Base-by-base conservation (phyloP, 1,140 invertebrate species). In the Papilio glaucus region DNA sequence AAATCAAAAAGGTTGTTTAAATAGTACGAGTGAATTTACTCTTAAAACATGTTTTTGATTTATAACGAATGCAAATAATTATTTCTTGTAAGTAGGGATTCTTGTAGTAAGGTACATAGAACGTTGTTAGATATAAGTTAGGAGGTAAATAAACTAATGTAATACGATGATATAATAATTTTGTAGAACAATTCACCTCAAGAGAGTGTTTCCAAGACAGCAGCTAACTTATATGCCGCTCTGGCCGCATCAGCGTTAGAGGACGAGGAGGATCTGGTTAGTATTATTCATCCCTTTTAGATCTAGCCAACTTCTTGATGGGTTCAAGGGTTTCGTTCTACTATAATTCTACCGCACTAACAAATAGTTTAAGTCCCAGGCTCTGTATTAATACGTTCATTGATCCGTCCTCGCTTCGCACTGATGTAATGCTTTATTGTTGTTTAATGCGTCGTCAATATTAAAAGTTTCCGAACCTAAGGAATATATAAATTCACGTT, bases 221-320 rank as follows among this genome's bases (percentile, higher is more conserved):
- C 93, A 12, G 93, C 92, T 12, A 94, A 94, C 80, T 77, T 94
- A 38, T 94, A 94, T 73, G 93, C 93, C 7, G 93, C 93, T 0
- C 77, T 94, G 2, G 93, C 93, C 8, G 93, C 93, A 0, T 92
- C 90, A 6, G 90, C 91, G 3, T 82, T 94, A 29, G 90, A 94
- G 81, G 93, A 94, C 63, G 93, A 94, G 79, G 92, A 93, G 45
- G 92, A 94, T 76, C 83, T 93, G 87, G 93, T 94, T 80, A 86
- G 84, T 62, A 9, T 61, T 33, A 45, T 10, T 69, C 39, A 13
- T 67, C 65, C 53, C 29, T 53, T 61, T 15, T 61, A 61, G 21
- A 26, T 61, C n/a, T n/a, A n/a, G n/a, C n/a, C 29, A 33, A 33
- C 29, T 2, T 3, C 29, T 3, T 6, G 29, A 6, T 33, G 29